Evolutionary conservation across 2,113 vertebrate genomes (phyloP).

Genomic region (Pollimyrus isidori): DNA sequence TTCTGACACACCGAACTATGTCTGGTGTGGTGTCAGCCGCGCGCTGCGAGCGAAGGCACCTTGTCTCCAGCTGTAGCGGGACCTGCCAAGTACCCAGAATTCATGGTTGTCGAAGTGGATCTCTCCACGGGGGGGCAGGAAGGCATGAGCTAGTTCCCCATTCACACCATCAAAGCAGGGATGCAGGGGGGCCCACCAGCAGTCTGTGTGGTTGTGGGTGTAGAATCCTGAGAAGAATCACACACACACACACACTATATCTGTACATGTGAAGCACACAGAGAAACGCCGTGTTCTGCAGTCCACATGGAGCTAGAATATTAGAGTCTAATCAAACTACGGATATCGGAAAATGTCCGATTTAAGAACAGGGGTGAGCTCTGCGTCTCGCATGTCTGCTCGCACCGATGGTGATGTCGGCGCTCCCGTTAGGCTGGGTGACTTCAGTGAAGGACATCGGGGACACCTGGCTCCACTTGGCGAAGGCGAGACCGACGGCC

Average conservation of each 20-base stretch:
- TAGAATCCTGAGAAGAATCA: slow-evolving; percentile 62
- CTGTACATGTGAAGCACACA: neutral
- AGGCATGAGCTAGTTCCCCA: slow-evolving; percentile 72
- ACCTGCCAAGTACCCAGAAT: slow-evolving; percentile 74
- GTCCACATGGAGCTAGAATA: neutral
- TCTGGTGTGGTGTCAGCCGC: too few species aligned
- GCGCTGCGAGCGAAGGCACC: slow-evolving; percentile 40
- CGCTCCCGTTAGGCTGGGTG: slow-evolving; percentile 27
- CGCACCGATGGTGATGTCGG: slow-evolving; percentile 67
- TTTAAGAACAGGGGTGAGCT: neutral
- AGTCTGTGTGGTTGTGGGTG: slow-evolving; percentile 71
- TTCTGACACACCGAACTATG: neutral
- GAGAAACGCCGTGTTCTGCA: neutral
- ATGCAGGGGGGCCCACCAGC: slow-evolving; percentile 65
- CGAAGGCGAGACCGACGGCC: slow-evolving; percentile 65
- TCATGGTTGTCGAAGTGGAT: slow-evolving; percentile 78
- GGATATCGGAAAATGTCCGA: neutral
- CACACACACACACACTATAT: neutral
- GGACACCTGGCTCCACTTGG: slow-evolving; percentile 72
- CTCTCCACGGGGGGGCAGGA: slow-evolving; percentile 68
- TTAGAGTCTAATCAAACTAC: neutral
- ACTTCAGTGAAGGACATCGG: slow-evolving; percentile 63
- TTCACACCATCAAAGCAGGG: slow-evolving; percentile 74
- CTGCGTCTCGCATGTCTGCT: neutral
- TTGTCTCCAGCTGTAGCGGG: slow-evolving; percentile 75